A percentile compares a stretch with the other conserved stretches of the same genome.
Conservation (phyloP, 1,140 invertebrate species). For the Tetragonula clypearis region DNA sequence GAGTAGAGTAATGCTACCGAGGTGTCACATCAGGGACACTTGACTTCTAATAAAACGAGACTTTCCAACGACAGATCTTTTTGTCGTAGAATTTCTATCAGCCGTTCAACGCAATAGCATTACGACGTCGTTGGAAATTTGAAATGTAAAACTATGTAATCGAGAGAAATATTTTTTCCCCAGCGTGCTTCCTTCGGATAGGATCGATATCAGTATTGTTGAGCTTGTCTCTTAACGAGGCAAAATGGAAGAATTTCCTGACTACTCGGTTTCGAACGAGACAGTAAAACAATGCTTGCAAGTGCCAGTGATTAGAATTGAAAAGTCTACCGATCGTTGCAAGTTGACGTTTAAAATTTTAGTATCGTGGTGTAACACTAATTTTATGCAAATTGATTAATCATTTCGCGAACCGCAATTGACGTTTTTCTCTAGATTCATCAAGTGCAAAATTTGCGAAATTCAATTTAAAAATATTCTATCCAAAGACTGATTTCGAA, state of each 20-base stretch:
- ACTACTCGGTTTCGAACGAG: no score
- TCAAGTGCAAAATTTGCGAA: no score
- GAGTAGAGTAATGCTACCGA: background rate
- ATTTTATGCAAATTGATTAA: no score
- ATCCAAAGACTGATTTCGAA: no score
- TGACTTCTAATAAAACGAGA: constrained; percentile 6
- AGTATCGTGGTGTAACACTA: no score
- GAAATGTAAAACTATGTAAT: background rate
- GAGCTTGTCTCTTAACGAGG: background rate
- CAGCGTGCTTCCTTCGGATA: background rate
- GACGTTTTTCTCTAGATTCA: no score
- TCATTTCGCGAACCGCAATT: no score
- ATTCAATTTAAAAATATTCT: no score
- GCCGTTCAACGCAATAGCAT: background rate
- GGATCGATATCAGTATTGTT: background rate
- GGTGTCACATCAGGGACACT: background rate
- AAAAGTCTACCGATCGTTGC: no score
- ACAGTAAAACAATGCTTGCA: no score
- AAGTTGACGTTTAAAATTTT: no score
- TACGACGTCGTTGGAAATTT: background rate
- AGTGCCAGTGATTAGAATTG: no score
- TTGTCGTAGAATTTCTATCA: background rate
- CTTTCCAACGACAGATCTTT: background rate
- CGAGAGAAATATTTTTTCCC: background rate
- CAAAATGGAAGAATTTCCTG: background rate